Conservation (phyloP, 1,140 invertebrate genomes). For the Procambarus clarkii region DNA sequence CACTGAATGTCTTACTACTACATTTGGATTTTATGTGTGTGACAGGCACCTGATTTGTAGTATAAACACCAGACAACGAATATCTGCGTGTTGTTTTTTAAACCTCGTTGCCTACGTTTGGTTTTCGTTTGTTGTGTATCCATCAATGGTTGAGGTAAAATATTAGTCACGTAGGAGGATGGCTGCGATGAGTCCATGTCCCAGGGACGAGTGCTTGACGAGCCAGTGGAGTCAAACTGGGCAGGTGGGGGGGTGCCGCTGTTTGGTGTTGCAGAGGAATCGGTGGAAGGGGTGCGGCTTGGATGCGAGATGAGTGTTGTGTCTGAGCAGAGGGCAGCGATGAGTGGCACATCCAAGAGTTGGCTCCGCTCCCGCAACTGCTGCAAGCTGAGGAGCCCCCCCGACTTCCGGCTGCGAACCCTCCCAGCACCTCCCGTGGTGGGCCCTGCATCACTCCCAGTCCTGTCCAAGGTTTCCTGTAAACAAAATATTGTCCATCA, state of each 20-base stretch:
- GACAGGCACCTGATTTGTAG: conserved; percentile 68
- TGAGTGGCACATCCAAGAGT: conserved; percentile 90
- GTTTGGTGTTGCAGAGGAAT: conserved; percentile 60
- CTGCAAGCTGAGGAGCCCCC: conserved; percentile 66
- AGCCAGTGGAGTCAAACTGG: conserved; percentile 58
- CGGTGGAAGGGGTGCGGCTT: conserved; percentile 58
- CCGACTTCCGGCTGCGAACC: conserved; percentile 40
- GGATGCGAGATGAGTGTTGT: conserved; percentile 77
- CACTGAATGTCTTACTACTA: conserved; percentile 60
- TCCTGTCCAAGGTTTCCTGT: conserved; percentile 61
- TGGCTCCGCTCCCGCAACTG: conserved; percentile 88
- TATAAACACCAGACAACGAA: conserved; percentile 69
- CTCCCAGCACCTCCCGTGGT: conserved; percentile 64
- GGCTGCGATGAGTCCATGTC: conserved; percentile 40
- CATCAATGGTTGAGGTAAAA: not conserved
- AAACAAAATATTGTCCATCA: not conserved
- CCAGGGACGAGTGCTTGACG: conserved; percentile 55
- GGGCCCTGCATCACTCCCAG: conserved; percentile 44
- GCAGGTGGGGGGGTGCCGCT: conserved; percentile 30
- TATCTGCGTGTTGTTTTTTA: conserved; percentile 64
- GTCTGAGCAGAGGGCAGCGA: conserved; percentile 92
- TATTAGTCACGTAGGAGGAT: conserved; percentile 31
- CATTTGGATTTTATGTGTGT: conserved; percentile 56
- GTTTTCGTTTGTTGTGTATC: conserved; percentile 20
- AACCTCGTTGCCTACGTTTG: conserved; percentile 19